Conservation (phyloP, 1,140 invertebrate species). For the Chironomus tepperi region DNA sequence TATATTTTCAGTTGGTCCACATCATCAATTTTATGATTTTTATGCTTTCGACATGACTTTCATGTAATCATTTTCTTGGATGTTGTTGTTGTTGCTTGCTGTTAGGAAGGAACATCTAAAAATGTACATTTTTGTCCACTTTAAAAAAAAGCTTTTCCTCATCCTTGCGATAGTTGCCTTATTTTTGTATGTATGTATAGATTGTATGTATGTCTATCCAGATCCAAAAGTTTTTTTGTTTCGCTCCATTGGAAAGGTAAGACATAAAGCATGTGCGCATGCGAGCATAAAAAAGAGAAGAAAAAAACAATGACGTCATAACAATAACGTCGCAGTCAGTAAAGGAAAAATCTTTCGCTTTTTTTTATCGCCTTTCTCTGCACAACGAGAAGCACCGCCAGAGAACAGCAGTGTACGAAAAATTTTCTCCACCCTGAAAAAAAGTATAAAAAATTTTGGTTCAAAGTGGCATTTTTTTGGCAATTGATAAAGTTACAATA, state of each 20-base stretch:
- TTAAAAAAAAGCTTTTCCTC: slow-evolving; percentile 4
- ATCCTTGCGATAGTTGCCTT: not conserved
- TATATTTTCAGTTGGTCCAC: slow-evolving; percentile 1
- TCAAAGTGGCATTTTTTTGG: too few species aligned
- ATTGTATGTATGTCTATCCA: not conserved
- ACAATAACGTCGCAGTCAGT: slow-evolving; percentile 11
- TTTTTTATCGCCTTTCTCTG: slow-evolving; percentile 3
- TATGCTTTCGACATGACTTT: slow-evolving; percentile 12
- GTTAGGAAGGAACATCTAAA: too few species aligned
- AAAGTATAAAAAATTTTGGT: not conserved
- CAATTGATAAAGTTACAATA: too few species aligned
- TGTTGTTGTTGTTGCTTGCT: not conserved
- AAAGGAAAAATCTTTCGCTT: not conserved
- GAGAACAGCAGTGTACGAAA: slow-evolving; percentile 6
- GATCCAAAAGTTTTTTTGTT: not conserved
- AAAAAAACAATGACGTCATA: slow-evolving; percentile 13
- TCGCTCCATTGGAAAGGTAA: slow-evolving; percentile 1
- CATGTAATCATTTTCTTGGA: not conserved
- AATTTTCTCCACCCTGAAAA: slow-evolving; percentile 1
- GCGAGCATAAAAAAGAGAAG: not conserved
- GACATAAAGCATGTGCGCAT: not conserved
- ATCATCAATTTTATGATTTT: slow-evolving; percentile 15
- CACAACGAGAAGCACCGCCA: slow-evolving; percentile 5
- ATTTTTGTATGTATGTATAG: not conserved
- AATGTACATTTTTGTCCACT: not conserved